A percentile compares a stretch with the other conserved stretches of the same genome.
Evolutionary conservation across 2,888 invertebrate species (phyloP).

Genomic region (Campoplex capitator): DNA sequence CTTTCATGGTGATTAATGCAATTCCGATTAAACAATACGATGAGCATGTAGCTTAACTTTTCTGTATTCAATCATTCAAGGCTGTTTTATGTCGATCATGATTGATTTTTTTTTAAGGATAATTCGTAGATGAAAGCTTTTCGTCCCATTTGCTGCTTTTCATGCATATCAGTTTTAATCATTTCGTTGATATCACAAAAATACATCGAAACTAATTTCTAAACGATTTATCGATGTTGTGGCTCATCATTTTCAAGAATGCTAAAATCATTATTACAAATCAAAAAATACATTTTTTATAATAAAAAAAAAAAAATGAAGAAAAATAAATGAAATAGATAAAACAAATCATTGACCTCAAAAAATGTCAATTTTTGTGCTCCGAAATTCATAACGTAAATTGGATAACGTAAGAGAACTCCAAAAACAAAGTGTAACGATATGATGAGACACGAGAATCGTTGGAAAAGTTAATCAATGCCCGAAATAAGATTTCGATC

Average conservation of each 20-base stretch:
- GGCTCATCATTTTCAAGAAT: too few relatives aligned
- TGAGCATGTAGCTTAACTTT: neutral
- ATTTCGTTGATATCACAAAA: neutral
- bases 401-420: neutral
- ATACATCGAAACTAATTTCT: too few relatives aligned
- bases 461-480: neutral
- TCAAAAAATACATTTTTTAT: too few relatives aligned
- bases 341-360: too few relatives aligned
- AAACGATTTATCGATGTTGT: too few relatives aligned
- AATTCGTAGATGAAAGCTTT: neutral
- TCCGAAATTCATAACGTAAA: too few relatives aligned
- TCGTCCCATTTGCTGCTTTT: neutral
- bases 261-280: too few relatives aligned
- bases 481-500: neutral
- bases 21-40: neutral
- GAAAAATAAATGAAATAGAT: too few relatives aligned
- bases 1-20: conserved; percentile 3
- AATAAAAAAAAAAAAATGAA: too few relatives aligned
- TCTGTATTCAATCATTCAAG: neutral
- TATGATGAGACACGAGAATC: neutral
- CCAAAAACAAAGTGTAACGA: neutral
- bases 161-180: neutral
- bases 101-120: neutral
- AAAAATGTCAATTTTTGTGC: too few relatives aligned
- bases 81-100: neutral